Evolutionary conservation across 2,113 vertebrate species (phyloP), one percentile per base, ranked within the genome.

Genomic region (Vombatus ursinus): DNA sequence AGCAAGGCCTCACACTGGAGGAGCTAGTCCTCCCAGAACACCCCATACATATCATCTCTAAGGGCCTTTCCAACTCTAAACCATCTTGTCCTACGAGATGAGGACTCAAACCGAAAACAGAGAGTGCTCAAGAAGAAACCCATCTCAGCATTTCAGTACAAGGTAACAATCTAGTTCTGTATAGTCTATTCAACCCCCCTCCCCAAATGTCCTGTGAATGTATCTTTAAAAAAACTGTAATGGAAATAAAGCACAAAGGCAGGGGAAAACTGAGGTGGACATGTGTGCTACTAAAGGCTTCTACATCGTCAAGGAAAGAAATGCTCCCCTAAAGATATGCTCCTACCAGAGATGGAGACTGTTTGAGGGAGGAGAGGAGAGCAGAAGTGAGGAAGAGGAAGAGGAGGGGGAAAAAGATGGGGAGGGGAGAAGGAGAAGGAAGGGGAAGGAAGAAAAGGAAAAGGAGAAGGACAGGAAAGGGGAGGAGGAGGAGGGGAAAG

Each of bases 111-210:
- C 57, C 28, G 3, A 61, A 61, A 61, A 61, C 10, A 61, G 28
- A 24, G 8, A 31, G 57, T 10, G 26, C 57, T 61, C 28, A 61
- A 31, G 57, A 61, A 31, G 28, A 61, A 31, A 61, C 3, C 3
- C 2, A 61, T 61, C 10, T 61, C 26, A 61, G 7, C 9, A 28
- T 31, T 28, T 31, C 28, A 68, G 50, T 89, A 22, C 91, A 95
- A 96, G 52, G 97, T 96, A 97, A 97, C 95, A 91, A 95, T 90
- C 94, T 92, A 94, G 50, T 91, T 95, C 90, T 97, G 93, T 92
- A 91, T 53, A 94, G 96, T 96, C 52, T 91, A 93, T 93, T 95
- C 93, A 95, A 96, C 93, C 95, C 94, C 93, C 93, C 96, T 95
- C 93, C 95, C 94, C 26, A 95, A 98, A 97, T 96, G 50, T 68